phyloP scores from a whole-genome alignment of 35 echinoderm and acorn worm species.

The Apostichopus japonicus region DNA sequence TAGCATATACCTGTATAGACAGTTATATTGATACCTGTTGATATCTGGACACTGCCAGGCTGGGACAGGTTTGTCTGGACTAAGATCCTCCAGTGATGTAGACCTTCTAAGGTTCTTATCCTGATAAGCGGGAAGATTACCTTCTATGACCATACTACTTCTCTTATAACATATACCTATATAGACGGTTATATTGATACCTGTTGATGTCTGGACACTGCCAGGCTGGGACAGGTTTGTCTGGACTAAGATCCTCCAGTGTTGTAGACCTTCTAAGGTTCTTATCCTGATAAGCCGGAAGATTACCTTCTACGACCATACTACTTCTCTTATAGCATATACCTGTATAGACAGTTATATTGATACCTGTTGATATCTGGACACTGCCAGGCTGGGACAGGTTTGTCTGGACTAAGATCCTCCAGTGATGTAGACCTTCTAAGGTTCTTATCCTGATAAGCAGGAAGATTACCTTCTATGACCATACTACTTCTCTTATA shows the following conservation, averaged over 20 bases:
- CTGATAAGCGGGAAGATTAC: not conserved
- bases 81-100: constrained; percentile 39
- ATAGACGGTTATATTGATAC: no score
- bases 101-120: constrained; percentile 23
- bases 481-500: constrained; percentile 41
- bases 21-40: not conserved
- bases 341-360: no score
- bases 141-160: constrained; percentile 41
- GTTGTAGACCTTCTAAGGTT: constrained; percentile 31
- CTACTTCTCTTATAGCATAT: not conserved
- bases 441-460: constrained; percentile 6
- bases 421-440: constrained; percentile 38
- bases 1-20: no score
- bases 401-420: constrained; percentile 50
- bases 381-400: constrained; percentile 33
- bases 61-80: constrained; percentile 42
- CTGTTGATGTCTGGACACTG: constrained; percentile 25
- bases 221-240: constrained; percentile 43
- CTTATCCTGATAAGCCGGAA: not conserved
- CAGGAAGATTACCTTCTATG: constrained; percentile 19
- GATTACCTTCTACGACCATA: constrained; percentile 42
- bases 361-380: constrained; percentile 4
- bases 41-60: constrained; percentile 49
- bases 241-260: constrained; percentile 44
- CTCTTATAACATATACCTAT: no score